Conservation (phyloP, 1,140 invertebrate genomes). For the Papilio aristodemus region DNA sequence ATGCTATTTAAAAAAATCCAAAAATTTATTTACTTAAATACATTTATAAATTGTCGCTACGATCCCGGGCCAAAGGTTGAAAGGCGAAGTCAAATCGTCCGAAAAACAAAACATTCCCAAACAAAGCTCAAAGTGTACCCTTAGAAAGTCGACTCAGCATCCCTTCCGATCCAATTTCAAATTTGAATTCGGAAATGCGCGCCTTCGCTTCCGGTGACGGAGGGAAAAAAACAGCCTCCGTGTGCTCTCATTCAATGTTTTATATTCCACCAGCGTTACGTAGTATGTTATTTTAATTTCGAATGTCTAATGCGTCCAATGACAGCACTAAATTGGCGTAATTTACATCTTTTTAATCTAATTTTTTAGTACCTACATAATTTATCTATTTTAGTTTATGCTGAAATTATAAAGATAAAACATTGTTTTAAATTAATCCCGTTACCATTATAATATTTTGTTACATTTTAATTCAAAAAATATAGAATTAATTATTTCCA, state of each 20-base stretch:
- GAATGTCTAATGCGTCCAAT: neutral
- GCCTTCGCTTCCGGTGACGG: constrained; percentile 45
- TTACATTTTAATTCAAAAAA: too few relatives aligned
- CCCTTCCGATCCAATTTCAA: constrained; percentile 54
- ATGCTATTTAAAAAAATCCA: too few relatives aligned
- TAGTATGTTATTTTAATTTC: constrained; percentile 47
- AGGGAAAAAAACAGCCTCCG: constrained; percentile 37
- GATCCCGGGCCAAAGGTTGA: neutral
- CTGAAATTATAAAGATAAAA: too few relatives aligned
- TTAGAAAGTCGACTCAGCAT: constrained; percentile 43
- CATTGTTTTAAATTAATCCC: too few relatives aligned
- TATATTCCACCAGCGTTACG: constrained; percentile 40
- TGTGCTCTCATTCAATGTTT: constrained; percentile 39
- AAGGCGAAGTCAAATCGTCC: constrained; percentile 24
- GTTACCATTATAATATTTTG: too few relatives aligned
- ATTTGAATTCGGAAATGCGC: constrained; percentile 56
- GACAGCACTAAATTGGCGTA: neutral
- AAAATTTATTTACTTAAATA: too few relatives aligned
- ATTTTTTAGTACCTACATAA: too few relatives aligned
- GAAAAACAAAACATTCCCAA: constrained; percentile 21
- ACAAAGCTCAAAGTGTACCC: constrained; percentile 30
- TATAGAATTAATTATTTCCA: neutral
- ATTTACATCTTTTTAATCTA: too few relatives aligned
- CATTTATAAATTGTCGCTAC: constrained; percentile 1
- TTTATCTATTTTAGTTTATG: too few relatives aligned